Evolutionary conservation across 2,888 invertebrate species (phyloP), one percentile per base, ranked within the genome.

Genomic region (Rhingia rostrata): DNA sequence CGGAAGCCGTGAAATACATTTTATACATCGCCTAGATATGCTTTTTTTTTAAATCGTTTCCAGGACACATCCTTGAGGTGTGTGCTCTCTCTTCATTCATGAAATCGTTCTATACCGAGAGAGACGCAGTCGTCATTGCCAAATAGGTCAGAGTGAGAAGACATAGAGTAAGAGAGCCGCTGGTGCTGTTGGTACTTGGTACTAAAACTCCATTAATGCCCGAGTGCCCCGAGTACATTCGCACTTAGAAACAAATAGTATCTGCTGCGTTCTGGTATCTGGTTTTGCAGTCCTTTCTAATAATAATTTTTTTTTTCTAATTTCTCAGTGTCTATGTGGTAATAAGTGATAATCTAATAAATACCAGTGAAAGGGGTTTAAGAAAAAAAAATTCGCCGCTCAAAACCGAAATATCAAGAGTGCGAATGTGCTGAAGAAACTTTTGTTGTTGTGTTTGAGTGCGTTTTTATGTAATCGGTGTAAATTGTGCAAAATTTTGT

Each of bases 31-130:
- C 61, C 72, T 53, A 61, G 73, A 54, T 63, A 63, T 45, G 22
- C 2, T 22, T 22, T 22, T 22, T 22, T 22, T 22, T 22, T 45
- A 49, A 49, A 39, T 14, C 45, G 51, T 77, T 77, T 77, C 54
- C 77, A 77, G 77, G 77, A 60, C 67, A 69, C 30, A 83, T 73
- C 73, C 73, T 83, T 83, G 83, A 83, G 51, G 35, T 58, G 45
- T 54, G 51, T 43, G 41, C 63, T 63, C 81, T 70, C 81, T 81
- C 58, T 81, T 70, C 81, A 81, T 81, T 81, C 81, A 81, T 81
- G 58, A 74, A 69, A 39, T 58, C 33, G 9, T 43, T 58, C 45
- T 41, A 1, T 10, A 6, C 4, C 14, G 53, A 47, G 45, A 66
- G 60, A 14, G 9, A 56, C 22, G 22, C 22, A 22, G 2, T 22